Base-by-base conservation (phyloP, 1,140 invertebrate species). In the Nautilus pompilius region DNA sequence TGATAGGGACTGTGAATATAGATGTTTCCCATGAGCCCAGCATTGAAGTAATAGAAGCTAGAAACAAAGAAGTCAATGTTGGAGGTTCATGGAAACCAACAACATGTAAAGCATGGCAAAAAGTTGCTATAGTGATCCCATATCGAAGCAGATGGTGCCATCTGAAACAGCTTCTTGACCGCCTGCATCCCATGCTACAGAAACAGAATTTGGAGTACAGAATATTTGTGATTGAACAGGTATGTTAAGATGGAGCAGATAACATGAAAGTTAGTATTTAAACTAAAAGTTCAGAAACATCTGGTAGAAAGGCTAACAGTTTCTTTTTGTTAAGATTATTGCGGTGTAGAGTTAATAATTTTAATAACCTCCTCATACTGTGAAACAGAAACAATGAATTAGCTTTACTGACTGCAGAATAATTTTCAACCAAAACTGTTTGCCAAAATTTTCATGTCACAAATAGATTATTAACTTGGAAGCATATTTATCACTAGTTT, bases 61-160 rank as follows among this genome's bases (percentile, higher is more conserved):
- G 55, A 2, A 73, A 77, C 54, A 67, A 70, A 5, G 58, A 68
- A 30, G 72, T 79, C 1, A 8, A 61, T 13, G 51, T 61, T 13
- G 94, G 93, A 6, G 92, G 92, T 1, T 85, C 87, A 64, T 93
- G 87, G 86, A 82, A 83, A 53, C 93, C 93, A 2, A 79, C 83
- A 15, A 78, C 88, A 24, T 96, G 94, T 80, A 84, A 86, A 59
- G 84, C 93, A 3, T 80, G 87, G 24, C 90, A 90, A 53, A 75
- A 76, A 64, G 89, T 83, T 8, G 78, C 78, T 1, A 75, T 83
- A 41, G 75, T 83, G 22, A 72, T 83, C 34, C 80, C 79, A 15
- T 83, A 80, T 56, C 60, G 81, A 36, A 72, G 80, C 67, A 57
- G 81, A 20, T 48, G 89, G 61, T 82, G 85, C 32, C 80, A 82